Conservation (phyloP, 2,113 vertebrate genomes). For the Galeopterus variegatus region DNA sequence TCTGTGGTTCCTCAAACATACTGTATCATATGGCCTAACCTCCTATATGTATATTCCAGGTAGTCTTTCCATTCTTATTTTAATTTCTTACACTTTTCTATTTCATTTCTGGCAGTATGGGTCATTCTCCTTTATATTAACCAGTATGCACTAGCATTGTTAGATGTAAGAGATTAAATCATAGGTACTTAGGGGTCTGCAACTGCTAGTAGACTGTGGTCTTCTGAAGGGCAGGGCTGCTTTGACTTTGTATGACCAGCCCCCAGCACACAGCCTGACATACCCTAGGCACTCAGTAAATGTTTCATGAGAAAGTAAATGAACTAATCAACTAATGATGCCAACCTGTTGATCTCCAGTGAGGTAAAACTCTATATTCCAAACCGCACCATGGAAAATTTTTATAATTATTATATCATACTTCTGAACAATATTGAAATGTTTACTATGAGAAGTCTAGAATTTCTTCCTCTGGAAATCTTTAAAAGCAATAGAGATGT, state of each 20-base stretch:
- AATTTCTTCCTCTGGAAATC: constrained; percentile 32
- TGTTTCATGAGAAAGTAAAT: not conserved
- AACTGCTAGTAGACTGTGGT: not conserved
- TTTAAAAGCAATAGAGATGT: not conserved
- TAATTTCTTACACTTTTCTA: not conserved
- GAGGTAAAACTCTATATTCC: not conserved
- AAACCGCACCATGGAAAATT: not conserved
- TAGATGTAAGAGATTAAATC: not conserved
- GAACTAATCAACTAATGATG: not conserved
- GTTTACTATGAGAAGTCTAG: not conserved
- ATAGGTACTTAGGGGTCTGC: not conserved
- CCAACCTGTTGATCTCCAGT: not conserved
- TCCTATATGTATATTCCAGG: not conserved
- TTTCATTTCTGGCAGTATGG: not conserved
- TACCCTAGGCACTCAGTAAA: not conserved
- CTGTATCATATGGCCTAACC: not conserved
- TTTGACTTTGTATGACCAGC: not conserved
- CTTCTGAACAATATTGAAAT: not conserved
- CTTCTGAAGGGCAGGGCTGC: not conserved
- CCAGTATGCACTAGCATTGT: not conserved
- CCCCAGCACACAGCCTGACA: not conserved
- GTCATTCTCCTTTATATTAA: not conserved
- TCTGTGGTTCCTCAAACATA: not conserved
- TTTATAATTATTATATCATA: not conserved
- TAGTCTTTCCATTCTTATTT: not conserved